Evolutionary conservation across 2,797 vertebrate species (phyloP).

Genomic region (Cetoscarus ocellatus): DNA sequence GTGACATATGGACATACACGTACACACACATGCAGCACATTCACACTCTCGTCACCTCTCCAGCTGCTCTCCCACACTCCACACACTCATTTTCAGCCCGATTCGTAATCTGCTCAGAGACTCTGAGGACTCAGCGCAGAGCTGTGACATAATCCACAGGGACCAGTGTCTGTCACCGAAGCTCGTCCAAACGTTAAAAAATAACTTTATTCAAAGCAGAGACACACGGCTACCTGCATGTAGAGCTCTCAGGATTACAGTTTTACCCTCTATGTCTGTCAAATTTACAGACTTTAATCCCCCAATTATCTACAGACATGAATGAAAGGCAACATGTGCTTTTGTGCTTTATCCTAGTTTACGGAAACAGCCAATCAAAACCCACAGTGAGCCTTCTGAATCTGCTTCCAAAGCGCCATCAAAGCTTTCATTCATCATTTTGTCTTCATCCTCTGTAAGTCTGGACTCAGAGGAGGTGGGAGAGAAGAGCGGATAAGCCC

Average conservation of each 20-base stretch:
- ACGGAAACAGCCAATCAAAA: not conserved
- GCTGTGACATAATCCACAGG: conserved; percentile 28
- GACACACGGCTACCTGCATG: not conserved
- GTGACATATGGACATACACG: conserved; percentile 42
- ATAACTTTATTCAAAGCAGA: conserved; percentile 10
- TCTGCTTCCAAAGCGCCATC: not conserved
- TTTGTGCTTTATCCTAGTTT: not conserved
- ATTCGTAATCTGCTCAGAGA: conserved; percentile 46
- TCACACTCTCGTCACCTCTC: conserved; percentile 19
- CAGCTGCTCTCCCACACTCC: conserved; percentile 29
- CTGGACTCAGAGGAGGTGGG: not conserved
- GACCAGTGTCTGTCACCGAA: conserved; percentile 21
- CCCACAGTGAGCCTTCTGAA: not conserved
- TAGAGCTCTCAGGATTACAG: not conserved
- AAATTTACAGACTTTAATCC: not conserved
- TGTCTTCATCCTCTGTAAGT: not conserved
- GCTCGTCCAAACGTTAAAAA: conserved; percentile 9
- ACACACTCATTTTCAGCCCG: conserved; percentile 24
- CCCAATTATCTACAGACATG: not conserved
- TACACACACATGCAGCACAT: conserved; percentile 19
- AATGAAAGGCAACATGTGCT: not conserved
- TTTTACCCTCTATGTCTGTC: not conserved
- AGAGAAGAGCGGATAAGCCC: not conserved
- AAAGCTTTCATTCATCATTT: conserved; percentile 3
- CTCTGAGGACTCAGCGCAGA: conserved; percentile 20